Evolutionary conservation across 2,113 vertebrate genomes (phyloP).

Genomic region (Sceloporus undulatus): DNA sequence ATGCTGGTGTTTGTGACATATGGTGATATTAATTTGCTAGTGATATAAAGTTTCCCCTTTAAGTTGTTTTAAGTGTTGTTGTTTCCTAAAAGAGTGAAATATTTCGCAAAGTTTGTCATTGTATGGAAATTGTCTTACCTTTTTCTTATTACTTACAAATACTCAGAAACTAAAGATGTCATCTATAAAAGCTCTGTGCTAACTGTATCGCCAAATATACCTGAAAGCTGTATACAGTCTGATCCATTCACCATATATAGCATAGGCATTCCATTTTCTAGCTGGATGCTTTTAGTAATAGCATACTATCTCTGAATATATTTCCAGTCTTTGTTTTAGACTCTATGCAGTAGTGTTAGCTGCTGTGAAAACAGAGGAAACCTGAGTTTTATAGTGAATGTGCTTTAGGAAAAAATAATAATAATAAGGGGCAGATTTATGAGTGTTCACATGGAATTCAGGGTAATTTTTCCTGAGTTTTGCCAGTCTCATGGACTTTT

Average conservation of each 20-base stretch:
- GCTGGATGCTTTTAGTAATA: not conserved
- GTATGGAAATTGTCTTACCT: not conserved
- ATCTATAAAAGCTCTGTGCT: not conserved
- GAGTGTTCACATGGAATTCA: slow-evolving; percentile 77
- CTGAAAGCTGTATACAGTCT: not conserved
- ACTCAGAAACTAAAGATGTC: slow-evolving; percentile 19
- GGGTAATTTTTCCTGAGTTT: slow-evolving; percentile 79
- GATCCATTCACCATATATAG: not conserved
- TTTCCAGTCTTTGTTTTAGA: slow-evolving; percentile 27
- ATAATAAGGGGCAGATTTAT: slow-evolving; percentile 68
- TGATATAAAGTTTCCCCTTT: not conserved
- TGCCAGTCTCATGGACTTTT: slow-evolving; percentile 78
- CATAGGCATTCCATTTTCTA: not conserved
- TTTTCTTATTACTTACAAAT: slow-evolving; percentile 56
- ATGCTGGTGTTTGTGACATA: not conserved
- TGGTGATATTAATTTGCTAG: not conserved
- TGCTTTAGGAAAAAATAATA: slow-evolving; percentile 47
- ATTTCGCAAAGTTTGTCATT: not conserved
- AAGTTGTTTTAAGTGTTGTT: not conserved
- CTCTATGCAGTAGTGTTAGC: slow-evolving; percentile 57
- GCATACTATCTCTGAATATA: slow-evolving; percentile 8
- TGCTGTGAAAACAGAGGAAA: slow-evolving; percentile 54
- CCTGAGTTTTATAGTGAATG: slow-evolving; percentile 64
- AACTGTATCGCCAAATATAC: not conserved
- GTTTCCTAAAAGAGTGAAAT: not conserved